Base-by-base conservation (phyloP, 2,797 vertebrate genomes). In the Margarornis squamiger region DNA sequence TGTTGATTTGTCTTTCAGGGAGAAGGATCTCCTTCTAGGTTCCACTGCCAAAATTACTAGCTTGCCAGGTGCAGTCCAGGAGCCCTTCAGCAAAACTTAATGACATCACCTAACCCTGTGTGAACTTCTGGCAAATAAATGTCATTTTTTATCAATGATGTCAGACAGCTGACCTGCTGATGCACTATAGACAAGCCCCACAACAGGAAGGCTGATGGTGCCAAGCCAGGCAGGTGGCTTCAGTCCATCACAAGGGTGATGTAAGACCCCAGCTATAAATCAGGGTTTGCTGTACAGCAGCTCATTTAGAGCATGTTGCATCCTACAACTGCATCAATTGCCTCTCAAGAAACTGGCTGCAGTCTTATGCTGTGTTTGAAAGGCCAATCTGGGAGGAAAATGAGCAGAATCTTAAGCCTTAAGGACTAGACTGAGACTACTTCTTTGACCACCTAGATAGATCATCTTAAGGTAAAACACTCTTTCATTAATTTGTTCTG, bases 181-280 rank as follows among this genome's bases (percentile, higher is more conserved):
- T 63, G 74, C 26, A 58, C 21, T 0, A 0, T 3, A n/a, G 63
- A 17, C 49, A 75, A 52, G 41, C 49, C 14, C 39, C 0, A 12
- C 45, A 36, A 46, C 32, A 55, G 52, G 70, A 57, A 29, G 77
- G 36, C 58, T 52, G 66, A 75, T 43, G 43, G 4, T 26, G 32
- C 51, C 62, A 66, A 2, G 18, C 15, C 10, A 12, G 17, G 39
- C 52, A 62, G 39, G 27, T 61, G 43, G 57, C 45, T 78, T 68
- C 48, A 43, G 36, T 30, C 36, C 21, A 26, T 34, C 54, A 9
- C 8, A 27, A 71, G 38, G 48, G 19, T 59, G 14, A 36, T 23
- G 24, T 6, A 32, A 74, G 57, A 74, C 34, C n/a, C 43, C 38
- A 67, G n/a, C 70, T 87, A 23, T 36, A 72, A 67, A 65, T 74